Conservation (phyloP, 1,140 invertebrate species). For the Planococcus citri region DNA sequence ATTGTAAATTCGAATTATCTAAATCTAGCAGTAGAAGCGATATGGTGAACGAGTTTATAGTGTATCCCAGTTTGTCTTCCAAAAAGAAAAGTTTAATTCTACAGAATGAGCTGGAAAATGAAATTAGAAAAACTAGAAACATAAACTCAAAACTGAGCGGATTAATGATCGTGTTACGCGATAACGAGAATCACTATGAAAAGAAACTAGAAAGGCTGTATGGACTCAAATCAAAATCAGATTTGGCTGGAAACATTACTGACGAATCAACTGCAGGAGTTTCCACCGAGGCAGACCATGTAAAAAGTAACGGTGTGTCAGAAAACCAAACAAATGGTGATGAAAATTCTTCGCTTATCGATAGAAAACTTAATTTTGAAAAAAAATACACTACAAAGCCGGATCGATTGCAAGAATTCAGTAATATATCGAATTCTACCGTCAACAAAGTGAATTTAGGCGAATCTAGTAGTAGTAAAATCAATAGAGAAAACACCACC, state of each 20-base stretch:
- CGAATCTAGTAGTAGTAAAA: background rate
- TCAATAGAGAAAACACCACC: background rate
- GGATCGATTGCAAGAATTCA: background rate
- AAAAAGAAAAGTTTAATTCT: background rate
- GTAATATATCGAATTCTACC: too few species aligned
- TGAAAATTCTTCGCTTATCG: background rate
- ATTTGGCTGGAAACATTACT: background rate
- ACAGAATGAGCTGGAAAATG: constrained; percentile 3
- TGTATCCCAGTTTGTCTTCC: background rate
- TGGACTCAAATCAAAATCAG: background rate
- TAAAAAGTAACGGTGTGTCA: background rate
- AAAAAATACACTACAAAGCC: background rate
- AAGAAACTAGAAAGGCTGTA: background rate
- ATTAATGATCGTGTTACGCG: background rate
- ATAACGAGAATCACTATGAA: background rate
- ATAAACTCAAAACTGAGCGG: constrained; percentile 5
- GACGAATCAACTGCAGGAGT: background rate
- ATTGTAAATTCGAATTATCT: background rate
- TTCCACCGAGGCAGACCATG: too few species aligned
- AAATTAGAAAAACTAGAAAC: constrained; percentile 1
- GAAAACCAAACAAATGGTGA: background rate
- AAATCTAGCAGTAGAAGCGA: background rate
- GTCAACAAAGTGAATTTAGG: background rate
- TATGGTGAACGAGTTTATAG: background rate
- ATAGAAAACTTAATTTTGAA: background rate